phyloP scores from a whole-genome alignment of 2,113 vertebrate species.

The Machaerirhynchus nigripectus region DNA sequence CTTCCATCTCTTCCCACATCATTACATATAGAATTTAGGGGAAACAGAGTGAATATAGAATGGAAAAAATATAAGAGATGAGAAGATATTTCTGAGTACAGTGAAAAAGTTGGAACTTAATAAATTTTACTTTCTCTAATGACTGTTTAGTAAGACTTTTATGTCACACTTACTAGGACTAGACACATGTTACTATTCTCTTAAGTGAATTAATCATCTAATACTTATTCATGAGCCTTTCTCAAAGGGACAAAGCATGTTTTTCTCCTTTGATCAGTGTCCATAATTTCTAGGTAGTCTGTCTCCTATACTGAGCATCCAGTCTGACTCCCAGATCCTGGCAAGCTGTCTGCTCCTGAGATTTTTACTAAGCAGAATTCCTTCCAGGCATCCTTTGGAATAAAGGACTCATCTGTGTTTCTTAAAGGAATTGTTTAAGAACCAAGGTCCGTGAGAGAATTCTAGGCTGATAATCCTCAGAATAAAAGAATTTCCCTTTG shows the following conservation, averaged over 20 bases:
- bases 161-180: background rate
- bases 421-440: background rate
- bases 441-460: background rate
- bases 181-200: background rate
- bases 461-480: background rate
- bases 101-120: background rate
- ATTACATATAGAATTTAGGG: background rate
- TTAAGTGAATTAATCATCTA: background rate
- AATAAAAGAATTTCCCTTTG: background rate
- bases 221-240: background rate
- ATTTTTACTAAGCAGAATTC: background rate
- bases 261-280: slow-evolving; percentile 9
- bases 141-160: background rate
- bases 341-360: background rate
- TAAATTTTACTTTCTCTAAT: background rate
- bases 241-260: background rate
- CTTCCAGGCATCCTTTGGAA: background rate
- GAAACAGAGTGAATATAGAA: background rate
- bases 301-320: background rate
- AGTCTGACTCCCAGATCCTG: background rate
- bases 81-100: background rate
- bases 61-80: background rate
- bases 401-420: background rate
- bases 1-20: background rate
- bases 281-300: background rate